These are phyloP conservation scores for Sitobion miscanthi DNA, from an alignment of 1,140 invertebrate species.

Conservation along the genomic window DNA sequence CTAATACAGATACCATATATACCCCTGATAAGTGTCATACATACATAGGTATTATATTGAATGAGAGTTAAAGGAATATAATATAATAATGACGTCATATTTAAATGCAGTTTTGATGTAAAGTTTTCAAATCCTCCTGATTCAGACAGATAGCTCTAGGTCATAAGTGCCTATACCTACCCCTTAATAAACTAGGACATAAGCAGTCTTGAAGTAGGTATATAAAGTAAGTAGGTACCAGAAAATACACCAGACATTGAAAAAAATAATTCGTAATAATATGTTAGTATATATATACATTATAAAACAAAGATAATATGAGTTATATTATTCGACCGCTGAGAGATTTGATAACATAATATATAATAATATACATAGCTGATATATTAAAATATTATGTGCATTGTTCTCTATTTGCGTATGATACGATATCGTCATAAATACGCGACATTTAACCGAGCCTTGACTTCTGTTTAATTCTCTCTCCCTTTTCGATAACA, in stretches of 20 bases:
- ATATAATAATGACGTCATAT: neutral
- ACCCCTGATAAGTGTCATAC: neutral
- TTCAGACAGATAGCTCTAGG: neutral
- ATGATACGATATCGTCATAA: neutral
- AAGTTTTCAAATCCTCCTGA: neutral
- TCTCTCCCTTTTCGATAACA: conserved; percentile 6
- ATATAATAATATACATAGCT: neutral
- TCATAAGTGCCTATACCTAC: neutral
- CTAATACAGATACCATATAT: neutral
- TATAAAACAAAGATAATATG: neutral
- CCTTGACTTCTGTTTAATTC: conserved; percentile 38
- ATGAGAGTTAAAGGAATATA: neutral
- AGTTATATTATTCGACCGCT: neutral
- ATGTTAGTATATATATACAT: too few species aligned
- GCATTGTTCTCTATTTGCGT: neutral
- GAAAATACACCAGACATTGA: neutral
- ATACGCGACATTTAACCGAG: neutral
- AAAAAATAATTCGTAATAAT: neutral
- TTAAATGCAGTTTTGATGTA: neutral
- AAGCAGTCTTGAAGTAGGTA: neutral
- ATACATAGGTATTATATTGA: neutral
- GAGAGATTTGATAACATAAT: neutral
- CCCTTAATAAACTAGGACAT: too few species aligned
- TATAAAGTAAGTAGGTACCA: neutral
- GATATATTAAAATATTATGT: neutral